Base-by-base conservation (phyloP, 2,797 vertebrate species). In the Pristis pectinata region DNA sequence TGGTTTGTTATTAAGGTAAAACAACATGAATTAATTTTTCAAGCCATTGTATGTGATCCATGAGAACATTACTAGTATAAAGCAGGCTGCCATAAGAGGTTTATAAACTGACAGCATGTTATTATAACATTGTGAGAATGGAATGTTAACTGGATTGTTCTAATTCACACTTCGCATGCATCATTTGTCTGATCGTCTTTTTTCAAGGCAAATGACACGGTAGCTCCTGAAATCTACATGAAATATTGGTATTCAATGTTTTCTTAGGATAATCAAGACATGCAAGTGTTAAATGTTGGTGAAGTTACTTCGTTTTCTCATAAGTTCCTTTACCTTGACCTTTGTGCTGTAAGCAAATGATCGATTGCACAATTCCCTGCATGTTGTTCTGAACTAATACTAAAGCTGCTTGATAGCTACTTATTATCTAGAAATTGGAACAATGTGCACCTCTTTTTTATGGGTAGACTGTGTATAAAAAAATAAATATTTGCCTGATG, bases 81-180 rank as follows among this genome's bases (percentile, higher is more conserved):
- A 74, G 24, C 49, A 49, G 41, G 24, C 67, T 94, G 70, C 27
- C 7, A 19, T 76, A 13, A 49, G 49, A 8, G 30, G 44, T 76
- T 92, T 53, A 93, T 34, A 74, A 74, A 93, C 27, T 94, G 70
- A 91, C 0, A 56, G 6, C 72, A 53, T 74, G 24, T 74, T 94
- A 44, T 53, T 94, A 91, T 91, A 76, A 76, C 30, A 44, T 94
- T 76, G 87, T 94, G 92, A 56, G 92, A 76, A 53, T 94, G 92
- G 92, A 94, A 94, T 74, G 92, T 76, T 15, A 70, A 53, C n/a
- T 94, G 27, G 7, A 94, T 74, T 70, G 44, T 93, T 94, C 92
- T 34, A 93, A 93, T 27, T 70, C 64, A 15, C 64, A 93, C 22
- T 72, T 93, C 61, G 70, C 37, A 70, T 93, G 64, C 37, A 76